Evolutionary conservation across 2,888 invertebrate species (phyloP), one percentile per base, ranked within the genome.

Genomic region (Adela reaumurella): DNA sequence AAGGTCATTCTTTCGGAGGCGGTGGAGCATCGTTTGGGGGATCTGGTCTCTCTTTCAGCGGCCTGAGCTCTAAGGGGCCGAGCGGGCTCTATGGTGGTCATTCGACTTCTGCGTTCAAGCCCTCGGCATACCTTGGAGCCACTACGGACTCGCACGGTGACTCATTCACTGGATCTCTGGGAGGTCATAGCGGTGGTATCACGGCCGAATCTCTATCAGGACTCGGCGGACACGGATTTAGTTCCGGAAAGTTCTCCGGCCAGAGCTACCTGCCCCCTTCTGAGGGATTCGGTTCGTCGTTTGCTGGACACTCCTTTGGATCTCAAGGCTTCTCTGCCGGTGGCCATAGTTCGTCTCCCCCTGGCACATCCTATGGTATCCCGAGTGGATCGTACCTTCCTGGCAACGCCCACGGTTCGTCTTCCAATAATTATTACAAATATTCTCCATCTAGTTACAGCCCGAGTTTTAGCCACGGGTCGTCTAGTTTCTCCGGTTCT

Each of bases 51-150:
- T n/a, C n/a, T n/a, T n/a, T n/a, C n/a, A n/a, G n/a, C n/a, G n/a
- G n/a, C n/a, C n/a, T n/a, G n/a, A n/a, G n/a, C n/a, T n/a, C n/a
- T n/a, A 74, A 72, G 50, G 54, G 59, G 35, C 58, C 66, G 47
- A 59, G 64, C 19, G 60, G 60, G 18, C 58, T 61, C 35, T 73
- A 70, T 50, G 58, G 62, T 49, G 57, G 62, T 16, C 67, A 70
- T 10, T 62, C 69, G 19, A 74, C 74, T 58, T 55, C 61, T 43
- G 62, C 72, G 19, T 80, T 80, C 52, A 80, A 78, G 50, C 80
- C 80, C 43, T 80, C 80, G 11, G 66, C 72, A 46, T 80, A 64
- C 58, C 57, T 80, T 54, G 80, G 80, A 46, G 61, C 76, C 48
- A 68, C 74, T 3, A 58, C 68, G 57, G 74, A 74, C 45, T 62